Base-by-base conservation (phyloP, 2,888 invertebrate species). In the Ormyrus labotus region DNA sequence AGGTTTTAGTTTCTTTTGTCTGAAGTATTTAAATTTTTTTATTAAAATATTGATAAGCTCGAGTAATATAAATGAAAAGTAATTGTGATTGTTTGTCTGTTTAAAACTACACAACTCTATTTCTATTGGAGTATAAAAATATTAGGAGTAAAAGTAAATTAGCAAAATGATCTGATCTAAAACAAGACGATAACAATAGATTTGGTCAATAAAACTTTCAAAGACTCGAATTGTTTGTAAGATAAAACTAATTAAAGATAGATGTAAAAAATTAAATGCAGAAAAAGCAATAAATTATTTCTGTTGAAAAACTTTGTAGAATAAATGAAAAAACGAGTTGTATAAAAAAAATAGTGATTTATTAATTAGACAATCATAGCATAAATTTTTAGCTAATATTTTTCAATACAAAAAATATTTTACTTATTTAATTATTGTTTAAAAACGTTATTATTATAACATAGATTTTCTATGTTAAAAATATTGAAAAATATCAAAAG, bases 1-100 rank as follows among this genome's bases (percentile, higher is more conserved):
- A 47, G 45, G 55, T 58, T 76, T 69, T 74, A 67, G 65, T 78
- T 82, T 83, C 70, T 51, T 72, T 81, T 69, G 81, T 83, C 81
- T 83, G 80, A 77, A 82, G 72, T 64, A 19, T 77, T 65, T 57
- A 78, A 63, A 71, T 83, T 76, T 81, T 84, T 80, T 81, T 73
- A 80, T 76, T 82, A 48, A 71, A 61, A 60, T 63, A 10, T 70
- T 45, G n/a, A 72, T 55, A 64, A 76, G 68, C 64, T 77, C 72
- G 50, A 70, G 45, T 51, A 19, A 63, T 3, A 51, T 34, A 53
- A 70, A 10, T 63, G 48, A n/a, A 68, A 47, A 68, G 34, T 48
- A 64, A 72, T 72, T 72, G 76, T 76, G 72, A 76, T 81, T 71
- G 50, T n/a, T 70, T 80, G 45, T 67, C 70, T 80, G 51, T 45